These are phyloP conservation scores for Platichthys stellatus DNA, from an alignment of 2,113 vertebrate species.

Conservation along the genomic window DNA sequence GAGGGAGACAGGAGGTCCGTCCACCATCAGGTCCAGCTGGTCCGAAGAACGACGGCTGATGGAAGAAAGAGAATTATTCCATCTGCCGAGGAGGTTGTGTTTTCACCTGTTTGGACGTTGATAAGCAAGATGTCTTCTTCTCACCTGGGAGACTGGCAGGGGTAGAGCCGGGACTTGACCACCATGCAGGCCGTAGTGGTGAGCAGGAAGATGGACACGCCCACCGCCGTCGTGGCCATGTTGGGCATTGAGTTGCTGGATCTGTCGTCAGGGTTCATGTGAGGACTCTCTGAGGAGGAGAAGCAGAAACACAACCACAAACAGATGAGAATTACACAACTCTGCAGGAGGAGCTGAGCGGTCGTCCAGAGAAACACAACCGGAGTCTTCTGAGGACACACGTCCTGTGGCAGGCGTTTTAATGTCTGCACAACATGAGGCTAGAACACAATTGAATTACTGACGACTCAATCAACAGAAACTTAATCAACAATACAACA, in stretches of 20 bases:
- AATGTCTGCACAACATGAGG: too few species aligned
- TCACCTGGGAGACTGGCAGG: conserved; percentile 77
- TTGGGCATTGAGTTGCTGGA: conserved; percentile 64
- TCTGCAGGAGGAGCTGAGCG: not conserved
- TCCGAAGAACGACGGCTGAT: conserved; percentile 78
- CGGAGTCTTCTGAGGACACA: too few species aligned
- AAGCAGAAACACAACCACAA: not conserved
- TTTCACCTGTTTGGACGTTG: not conserved
- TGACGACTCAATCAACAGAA: not conserved
- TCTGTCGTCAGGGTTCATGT: conserved; percentile 45
- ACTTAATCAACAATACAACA: too few species aligned
- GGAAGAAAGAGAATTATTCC: not conserved
- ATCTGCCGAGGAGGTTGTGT: not conserved
- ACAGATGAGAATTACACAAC: not conserved
- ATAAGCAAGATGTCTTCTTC: not conserved
- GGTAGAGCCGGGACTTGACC: conserved; percentile 78
- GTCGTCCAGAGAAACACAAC: not conserved
- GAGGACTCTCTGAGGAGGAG: conserved; percentile 50
- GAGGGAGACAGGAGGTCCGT: conserved; percentile 73
- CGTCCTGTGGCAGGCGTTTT: too few species aligned
- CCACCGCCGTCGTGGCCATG: conserved; percentile 80
- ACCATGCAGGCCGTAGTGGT: conserved; percentile 83
- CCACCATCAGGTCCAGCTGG: conserved; percentile 81
- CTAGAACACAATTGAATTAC: too few species aligned
- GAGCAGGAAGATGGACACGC: conserved; percentile 82